These are phyloP conservation scores for Callinectes sapidus DNA, from an alignment of 2,888 invertebrate genomes.

Conservation along the genomic window DNA sequence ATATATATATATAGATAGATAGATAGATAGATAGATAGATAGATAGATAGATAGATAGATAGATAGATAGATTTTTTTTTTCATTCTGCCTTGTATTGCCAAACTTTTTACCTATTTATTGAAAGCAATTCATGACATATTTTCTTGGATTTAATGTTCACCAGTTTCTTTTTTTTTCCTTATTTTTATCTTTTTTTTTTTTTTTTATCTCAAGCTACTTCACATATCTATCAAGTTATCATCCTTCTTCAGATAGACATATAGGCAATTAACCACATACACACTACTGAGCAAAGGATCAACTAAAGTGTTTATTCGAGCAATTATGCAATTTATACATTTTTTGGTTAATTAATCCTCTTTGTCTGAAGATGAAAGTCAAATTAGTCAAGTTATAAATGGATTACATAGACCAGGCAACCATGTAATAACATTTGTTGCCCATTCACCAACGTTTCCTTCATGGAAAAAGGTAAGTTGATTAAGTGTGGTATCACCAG, in stretches of 20 bases:
- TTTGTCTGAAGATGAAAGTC: slow-evolving; percentile 7
- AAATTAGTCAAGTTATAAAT: slow-evolving; percentile 10
- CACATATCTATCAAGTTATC: not conserved
- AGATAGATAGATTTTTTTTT: not conserved
- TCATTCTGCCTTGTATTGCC: not conserved
- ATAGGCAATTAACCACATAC: not conserved
- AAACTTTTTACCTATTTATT: not conserved
- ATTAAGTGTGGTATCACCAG: not conserved
- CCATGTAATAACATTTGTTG: not conserved
- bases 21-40: too few species aligned
- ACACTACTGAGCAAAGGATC: not conserved
- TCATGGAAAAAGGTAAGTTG: not conserved
- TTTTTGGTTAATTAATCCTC: slow-evolving; percentile 15
- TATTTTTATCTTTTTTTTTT: too few species aligned
- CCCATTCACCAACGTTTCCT: not conserved
- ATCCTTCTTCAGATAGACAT: not conserved
- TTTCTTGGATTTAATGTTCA: not conserved
- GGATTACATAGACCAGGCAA: slow-evolving; percentile 1
- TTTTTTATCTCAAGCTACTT: not conserved
- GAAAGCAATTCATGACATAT: not conserved
- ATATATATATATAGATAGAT: too few species aligned
- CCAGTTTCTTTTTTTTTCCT: too few species aligned
- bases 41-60: too few species aligned
- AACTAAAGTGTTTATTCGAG: not conserved
- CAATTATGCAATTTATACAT: not conserved